Conservation (phyloP, 2,113 vertebrate genomes). For the Desmodus rotundus region DNA sequence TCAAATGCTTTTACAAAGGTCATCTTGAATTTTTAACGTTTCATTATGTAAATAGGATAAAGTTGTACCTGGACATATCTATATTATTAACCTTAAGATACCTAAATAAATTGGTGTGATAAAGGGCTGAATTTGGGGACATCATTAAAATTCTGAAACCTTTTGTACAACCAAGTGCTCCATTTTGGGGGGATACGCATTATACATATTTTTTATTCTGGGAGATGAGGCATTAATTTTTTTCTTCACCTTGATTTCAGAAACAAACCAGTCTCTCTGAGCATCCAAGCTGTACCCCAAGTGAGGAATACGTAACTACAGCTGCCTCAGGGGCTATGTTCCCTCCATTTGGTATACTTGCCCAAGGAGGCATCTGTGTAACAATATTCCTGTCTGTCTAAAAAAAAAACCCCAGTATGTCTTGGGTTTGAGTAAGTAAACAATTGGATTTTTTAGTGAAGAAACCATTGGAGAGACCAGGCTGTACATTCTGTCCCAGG, state of each 20-base stretch:
- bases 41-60: constrained; percentile 17
- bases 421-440: neutral
- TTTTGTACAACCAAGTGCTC: neutral
- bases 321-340: neutral
- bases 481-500: neutral
- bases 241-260: neutral
- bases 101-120: constrained; percentile 1
- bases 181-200: neutral
- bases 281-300: neutral
- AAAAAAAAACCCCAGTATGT: neutral
- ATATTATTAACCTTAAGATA: constrained; percentile 28
- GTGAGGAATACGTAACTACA: neutral
- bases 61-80: neutral
- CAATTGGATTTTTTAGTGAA: neutral
- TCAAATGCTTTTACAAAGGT: constrained; percentile 5
- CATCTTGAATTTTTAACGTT: constrained; percentile 42
- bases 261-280: neutral
- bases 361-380: neutral
- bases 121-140: neutral
- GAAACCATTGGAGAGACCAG: neutral
- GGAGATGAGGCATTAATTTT: neutral
- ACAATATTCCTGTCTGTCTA: neutral
- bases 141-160: constrained; percentile 8
- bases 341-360: neutral
- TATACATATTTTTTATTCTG: constrained; percentile 18